Percentiles rank a stretch among this genome's conserved stretches.
These are phyloP conservation scores for Ooceraea biroi DNA, from an alignment of 1,140 invertebrate species.

Conservation along the genomic window DNA sequence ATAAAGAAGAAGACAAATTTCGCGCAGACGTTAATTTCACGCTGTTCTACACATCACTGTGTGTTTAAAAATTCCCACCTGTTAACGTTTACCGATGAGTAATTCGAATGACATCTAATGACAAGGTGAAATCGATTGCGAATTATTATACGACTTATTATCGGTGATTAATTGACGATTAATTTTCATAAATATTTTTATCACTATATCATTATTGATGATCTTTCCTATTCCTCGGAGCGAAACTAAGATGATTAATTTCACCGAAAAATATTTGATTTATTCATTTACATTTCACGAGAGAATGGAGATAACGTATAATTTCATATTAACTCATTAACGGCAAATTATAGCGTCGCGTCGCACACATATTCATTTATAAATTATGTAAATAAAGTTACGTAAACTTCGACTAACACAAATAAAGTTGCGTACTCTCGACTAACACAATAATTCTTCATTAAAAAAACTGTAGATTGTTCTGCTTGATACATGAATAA, in stretches of 20 bases:
- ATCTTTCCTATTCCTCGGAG: background rate
- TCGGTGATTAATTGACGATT: background rate
- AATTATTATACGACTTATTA: too few species aligned
- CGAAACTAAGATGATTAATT: background rate
- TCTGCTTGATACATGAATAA: background rate
- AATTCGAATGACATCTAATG: slow-evolving; percentile 35
- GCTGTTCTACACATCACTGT: background rate
- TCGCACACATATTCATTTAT: background rate
- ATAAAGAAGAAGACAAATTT: background rate
- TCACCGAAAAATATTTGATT: background rate
- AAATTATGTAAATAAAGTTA: background rate
- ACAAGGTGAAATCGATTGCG: background rate
- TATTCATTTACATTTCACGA: too few species aligned
- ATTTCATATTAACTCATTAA: background rate
- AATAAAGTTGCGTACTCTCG: background rate
- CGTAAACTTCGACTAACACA: too few species aligned
- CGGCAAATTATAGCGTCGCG: background rate
- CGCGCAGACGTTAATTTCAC: background rate
- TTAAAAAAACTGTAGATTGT: too few species aligned
- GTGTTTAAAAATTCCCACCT: slow-evolving; percentile 21
- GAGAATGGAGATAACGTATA: background rate
- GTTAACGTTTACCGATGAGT: slow-evolving; percentile 19
- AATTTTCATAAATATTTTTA: background rate
- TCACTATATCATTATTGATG: background rate
- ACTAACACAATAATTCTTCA: background rate